These are phyloP conservation scores for Dryobota labecula DNA, from an alignment of 2,888 invertebrate species.

Conservation along the genomic window DNA sequence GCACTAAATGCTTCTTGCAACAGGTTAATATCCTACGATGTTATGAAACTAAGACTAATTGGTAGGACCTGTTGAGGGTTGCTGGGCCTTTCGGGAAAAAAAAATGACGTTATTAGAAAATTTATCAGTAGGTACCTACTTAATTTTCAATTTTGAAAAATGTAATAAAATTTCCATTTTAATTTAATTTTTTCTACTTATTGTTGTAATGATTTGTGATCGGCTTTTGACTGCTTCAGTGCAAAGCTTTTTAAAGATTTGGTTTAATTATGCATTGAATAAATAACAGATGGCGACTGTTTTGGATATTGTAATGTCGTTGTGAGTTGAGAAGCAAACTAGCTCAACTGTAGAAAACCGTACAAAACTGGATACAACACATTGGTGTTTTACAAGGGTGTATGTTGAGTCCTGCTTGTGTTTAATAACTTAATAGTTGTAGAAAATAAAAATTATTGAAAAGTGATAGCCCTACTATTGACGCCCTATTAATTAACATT, in stretches of 20 bases:
- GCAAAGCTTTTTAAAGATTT: neutral
- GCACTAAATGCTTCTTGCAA: constrained; percentile 57
- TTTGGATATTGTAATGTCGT: neutral
- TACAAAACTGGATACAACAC: neutral
- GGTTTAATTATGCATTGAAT: neutral
- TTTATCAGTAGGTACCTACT: too few species aligned
- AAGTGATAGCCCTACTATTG: constrained; percentile 20
- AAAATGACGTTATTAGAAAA: too few species aligned
- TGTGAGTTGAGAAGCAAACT: neutral
- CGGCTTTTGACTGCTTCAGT: neutral
- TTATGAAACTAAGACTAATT: constrained; percentile 52
- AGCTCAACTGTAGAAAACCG: too few species aligned
- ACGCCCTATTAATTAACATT: constrained; percentile 23
- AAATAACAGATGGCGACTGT: neutral
- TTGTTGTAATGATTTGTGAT: neutral
- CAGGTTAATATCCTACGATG: constrained; percentile 59
- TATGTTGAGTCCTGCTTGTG: neutral
- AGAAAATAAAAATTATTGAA: neutral
- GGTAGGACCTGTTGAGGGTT: constrained; percentile 11
- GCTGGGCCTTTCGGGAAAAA: neutral
- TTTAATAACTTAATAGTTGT: neutral
- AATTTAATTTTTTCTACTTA: too few species aligned
- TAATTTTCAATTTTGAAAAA: neutral
- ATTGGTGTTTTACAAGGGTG: constrained; percentile 14
- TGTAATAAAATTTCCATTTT: too few species aligned